Evolutionary conservation across 2,113 vertebrate species (phyloP), one percentile per base, ranked within the genome.

Genomic region (Equus quagga): DNA sequence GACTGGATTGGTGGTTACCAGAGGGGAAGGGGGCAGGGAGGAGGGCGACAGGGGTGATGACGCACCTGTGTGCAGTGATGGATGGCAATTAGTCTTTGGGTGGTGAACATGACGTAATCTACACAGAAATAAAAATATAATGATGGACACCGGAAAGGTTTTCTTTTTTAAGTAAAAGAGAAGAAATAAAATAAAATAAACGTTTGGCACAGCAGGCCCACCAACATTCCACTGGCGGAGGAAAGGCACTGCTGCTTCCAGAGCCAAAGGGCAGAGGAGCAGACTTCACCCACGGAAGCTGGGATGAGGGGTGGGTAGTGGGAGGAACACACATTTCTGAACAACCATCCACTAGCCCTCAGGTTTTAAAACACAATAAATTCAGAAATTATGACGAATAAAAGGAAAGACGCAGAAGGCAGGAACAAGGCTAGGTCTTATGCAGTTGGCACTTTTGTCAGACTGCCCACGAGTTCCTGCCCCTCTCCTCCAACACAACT

Each of bases 231-330:
- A 62, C 3, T 1, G 21, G 64, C 75, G 36, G 13, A 41, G 64
- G 80, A 83, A 82, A 75, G 46, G 9, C 65, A 81, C 33, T 13
- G 41, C 31, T 23, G 26, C 24, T 4, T 19, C n/a, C 36, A 36
- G 1, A 0, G 4, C 28, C 46, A 28, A 54, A 89, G 41, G 26
- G 56, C 8, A 58, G 88, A 69, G 65, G 65, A 26, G 21, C 2
- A 3, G 0, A 44, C 26, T 62, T 33, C 31, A 70, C 6, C 28
- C 86, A 1, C 7, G 26, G 51, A 24, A 56, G 17, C 0, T 8
- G 36, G 10, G 51, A 15, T 23, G 33, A 13, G 49, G 3, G 76
- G 69, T 8, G 1, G 0, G 23, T 5, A 36, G 8, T 2, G 24
- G 54, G 54, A 26, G 54, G 24, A 49, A 26, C 2, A 36, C 70